Percentiles rank a stretch among this genome's conserved stretches.
Conservation (phyloP, 2,888 invertebrate genomes). For the Colostygia pectinataria region DNA sequence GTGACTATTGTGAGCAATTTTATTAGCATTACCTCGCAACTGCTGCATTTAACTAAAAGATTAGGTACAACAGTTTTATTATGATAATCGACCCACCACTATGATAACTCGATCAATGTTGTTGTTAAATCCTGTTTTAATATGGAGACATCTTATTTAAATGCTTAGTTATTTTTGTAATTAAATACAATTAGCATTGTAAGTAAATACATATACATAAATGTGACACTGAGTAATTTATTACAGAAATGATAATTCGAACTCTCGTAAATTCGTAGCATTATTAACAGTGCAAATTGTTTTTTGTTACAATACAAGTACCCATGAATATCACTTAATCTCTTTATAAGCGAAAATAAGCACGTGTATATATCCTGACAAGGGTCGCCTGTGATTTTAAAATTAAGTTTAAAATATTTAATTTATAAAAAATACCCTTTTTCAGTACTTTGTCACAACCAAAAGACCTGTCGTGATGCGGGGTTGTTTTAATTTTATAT, state of each 20-base stretch:
- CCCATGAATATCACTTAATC: slow-evolving; percentile 56
- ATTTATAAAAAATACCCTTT: slow-evolving; percentile 43
- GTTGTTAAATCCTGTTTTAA: too few species aligned
- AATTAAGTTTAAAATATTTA: slow-evolving; percentile 54
- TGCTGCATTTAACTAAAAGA: not conserved
- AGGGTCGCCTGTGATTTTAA: slow-evolving; percentile 60
- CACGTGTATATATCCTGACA: slow-evolving; percentile 54
- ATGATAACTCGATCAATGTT: too few species aligned
- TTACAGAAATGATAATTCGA: not conserved
- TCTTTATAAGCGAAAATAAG: slow-evolving; percentile 54
- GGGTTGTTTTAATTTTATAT: too few species aligned
- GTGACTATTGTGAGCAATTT: slow-evolving; percentile 15
- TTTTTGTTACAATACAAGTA: slow-evolving; percentile 37
- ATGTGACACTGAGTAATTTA: not conserved
- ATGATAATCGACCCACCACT: too few species aligned
- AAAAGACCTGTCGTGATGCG: too few species aligned
- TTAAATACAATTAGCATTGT: too few species aligned
- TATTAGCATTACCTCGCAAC: slow-evolving; percentile 24
- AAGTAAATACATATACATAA: too few species aligned
- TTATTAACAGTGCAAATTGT: slow-evolving; percentile 20
- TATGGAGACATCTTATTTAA: too few species aligned
- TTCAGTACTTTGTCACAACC: slow-evolving; percentile 33
- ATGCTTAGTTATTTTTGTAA: too few species aligned
- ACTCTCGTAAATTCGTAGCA: not conserved
- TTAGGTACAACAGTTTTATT: not conserved